Base-by-base conservation (phyloP, 2,888 invertebrate species). In the Eupeodes luniger region DNA sequence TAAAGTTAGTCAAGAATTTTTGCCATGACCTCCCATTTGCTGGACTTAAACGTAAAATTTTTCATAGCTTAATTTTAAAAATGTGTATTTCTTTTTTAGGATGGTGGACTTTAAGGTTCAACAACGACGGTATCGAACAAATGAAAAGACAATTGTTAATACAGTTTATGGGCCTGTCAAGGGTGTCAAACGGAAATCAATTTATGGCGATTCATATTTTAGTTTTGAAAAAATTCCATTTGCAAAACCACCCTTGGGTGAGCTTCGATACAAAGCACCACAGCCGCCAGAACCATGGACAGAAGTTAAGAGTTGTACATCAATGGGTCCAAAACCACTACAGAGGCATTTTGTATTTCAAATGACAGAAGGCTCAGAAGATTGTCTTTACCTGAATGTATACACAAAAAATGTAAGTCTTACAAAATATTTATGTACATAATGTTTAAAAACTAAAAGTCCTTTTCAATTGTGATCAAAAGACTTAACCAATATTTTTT, bases 381-480 rank as follows among this genome's bases (percentile, higher is more conserved):
- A 95, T 90, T 95, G 95, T 89, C 91, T 95, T 4, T 94, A 94
- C 90, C 91, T 95, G 10, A 95, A 95, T 91, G 94, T 95, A 16
- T 94, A 93, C 57, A 92, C 93, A 2, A 93, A 93, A 90, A 92
- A 93, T 91, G 93, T 93, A 72, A 91, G 92, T 90, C 6, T n/a
- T 9, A 47, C 47, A 34, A 66, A 53, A 19, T 19, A 19, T 19
- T 16, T 55, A 3, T 27, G 27, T 27, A 27, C 27, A 19, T 19
- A 19, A 19, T 19, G 27, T 27, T 27, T 27, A 27, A 27, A 27
- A 27, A 27, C 9, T 36, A 6, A 36, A 36, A 36, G 36, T 36
- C 7, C 36, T 36, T 36, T 19, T 27, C 27, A 27, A 27, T 27
- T 27, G 1, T 2, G 27, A 27, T 40, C 4, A 40, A 40, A 40